A percentile compares a stretch with the other conserved stretches of the same genome.
phyloP scores from a whole-genome alignment of 2,888 invertebrate species.

The Ernsta delagoae region DNA sequence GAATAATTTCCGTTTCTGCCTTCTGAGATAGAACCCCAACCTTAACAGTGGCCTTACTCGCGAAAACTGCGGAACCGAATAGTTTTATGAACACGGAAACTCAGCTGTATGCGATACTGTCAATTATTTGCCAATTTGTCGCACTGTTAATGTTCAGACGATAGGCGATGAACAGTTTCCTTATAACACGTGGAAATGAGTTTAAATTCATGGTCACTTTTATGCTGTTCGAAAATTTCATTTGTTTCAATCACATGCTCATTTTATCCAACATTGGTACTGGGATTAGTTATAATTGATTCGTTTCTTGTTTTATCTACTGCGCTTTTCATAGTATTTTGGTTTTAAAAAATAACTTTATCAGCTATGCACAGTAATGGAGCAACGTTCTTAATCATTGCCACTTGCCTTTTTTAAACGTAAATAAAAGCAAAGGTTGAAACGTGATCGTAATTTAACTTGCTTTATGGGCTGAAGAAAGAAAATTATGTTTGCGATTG shows the following conservation, averaged over 20 bases:
- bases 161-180: conserved; percentile 11
- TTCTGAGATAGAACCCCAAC: conserved; percentile 24
- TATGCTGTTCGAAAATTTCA: not conserved
- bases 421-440: conserved; percentile 36
- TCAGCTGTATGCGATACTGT: conserved; percentile 18
- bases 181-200: not conserved
- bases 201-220: not conserved
- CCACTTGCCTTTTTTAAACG: conserved; percentile 20
- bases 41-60: conserved; percentile 46
- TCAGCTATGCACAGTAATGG: not conserved
- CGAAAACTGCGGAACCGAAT: conserved; percentile 71
- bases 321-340: not conserved
- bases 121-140: conserved; percentile 25
- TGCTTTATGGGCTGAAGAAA: conserved; percentile 31
- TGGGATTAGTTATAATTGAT: too few species aligned
- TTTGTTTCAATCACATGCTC: not conserved
- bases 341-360: not conserved
- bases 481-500: conserved; percentile 30
- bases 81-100: conserved; percentile 38
- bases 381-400: conserved; percentile 7
- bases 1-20: conserved; percentile 20
- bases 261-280: not conserved
- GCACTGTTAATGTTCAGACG: not conserved
- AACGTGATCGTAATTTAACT: conserved; percentile 33
- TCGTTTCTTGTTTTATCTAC: not conserved